Base-by-base conservation (phyloP, 2,113 vertebrate species). In the Kryptolebias marmoratus region DNA sequence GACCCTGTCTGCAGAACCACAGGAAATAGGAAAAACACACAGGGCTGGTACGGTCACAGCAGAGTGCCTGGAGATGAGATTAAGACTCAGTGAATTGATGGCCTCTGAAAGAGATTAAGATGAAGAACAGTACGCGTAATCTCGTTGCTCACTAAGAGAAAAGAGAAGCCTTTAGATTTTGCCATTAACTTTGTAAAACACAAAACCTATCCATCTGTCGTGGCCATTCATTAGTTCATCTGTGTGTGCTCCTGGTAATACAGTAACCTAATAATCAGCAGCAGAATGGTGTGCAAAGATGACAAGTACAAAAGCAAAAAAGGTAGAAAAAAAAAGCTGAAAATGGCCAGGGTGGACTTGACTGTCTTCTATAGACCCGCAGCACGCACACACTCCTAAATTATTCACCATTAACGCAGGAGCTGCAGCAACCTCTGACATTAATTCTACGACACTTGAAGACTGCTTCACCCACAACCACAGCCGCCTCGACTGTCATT, bases 81-180 rank as follows among this genome's bases (percentile, higher is more conserved):
- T 90, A 92, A 85, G 66, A 65, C 76, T 2, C 69, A 86, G 79
- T 88, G 84, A 88, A 89, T 85, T 85, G 89, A 92, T 85, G 89
- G 85, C 61, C 87, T 85, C 80, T 80, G 88, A 88, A 75, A 70
- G 83, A 91, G 88, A 92, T 91, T 89, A 90, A 90, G 90, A 90
- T 90, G 83, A 88, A 90, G 86, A 83, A 79, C 78, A 87, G 85
- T 67, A 62, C 74, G 72, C 67, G 86, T 90, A 91, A 91, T 89
- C 84, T 89, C 87, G 82, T 90, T 90, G 87, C 87, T 89, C 89
- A 87, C 80, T 85, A 80, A 90, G 74, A 87, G 85, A 84, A 88
- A 84, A 85, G 77, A 87, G 85, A 79, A 82, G 68, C 82, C 81
- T 85, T 89, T 86, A 76, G 68, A 87, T 85, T 86, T 48, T 30